Conservation (phyloP, 2,113 vertebrate genomes). For the Morone chrysops region DNA sequence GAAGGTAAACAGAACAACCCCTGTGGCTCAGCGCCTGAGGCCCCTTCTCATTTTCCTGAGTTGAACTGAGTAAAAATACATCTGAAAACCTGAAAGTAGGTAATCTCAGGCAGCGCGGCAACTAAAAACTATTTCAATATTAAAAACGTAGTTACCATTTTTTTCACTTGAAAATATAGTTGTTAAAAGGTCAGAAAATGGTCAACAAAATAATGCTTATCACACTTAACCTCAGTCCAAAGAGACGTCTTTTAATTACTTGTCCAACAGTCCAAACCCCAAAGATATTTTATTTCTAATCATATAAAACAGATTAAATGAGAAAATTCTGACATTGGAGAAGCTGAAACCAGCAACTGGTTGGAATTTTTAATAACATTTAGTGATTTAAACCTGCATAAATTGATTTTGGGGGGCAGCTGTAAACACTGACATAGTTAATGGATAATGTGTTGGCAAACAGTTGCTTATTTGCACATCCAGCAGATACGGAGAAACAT, state of each 20-base stretch:
- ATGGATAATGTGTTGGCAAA: background rate
- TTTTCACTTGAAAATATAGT: background rate
- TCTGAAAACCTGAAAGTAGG: background rate
- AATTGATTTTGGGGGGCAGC: background rate
- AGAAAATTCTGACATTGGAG: background rate
- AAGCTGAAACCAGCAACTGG: too few species aligned
- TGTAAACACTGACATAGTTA: background rate
- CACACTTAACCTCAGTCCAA: background rate
- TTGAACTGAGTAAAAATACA: conserved; percentile 1
- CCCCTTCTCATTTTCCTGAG: background rate
- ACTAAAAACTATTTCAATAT: too few species aligned
- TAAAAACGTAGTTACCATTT: too few species aligned
- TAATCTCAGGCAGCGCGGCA: background rate
- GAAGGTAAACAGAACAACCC: conserved; percentile 40
- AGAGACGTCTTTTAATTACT: background rate
- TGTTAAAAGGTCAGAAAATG: background rate
- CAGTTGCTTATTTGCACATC: background rate
- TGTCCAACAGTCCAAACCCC: background rate
- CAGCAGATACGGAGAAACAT: background rate
- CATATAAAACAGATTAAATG: background rate
- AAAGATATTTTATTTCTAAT: background rate
- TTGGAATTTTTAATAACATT: background rate
- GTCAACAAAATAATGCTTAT: background rate
- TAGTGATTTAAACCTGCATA: background rate
- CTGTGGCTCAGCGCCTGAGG: conserved; percentile 34